phyloP scores from a whole-genome alignment of 2,113 vertebrate genomes.

The Calidris pugnax region DNA sequence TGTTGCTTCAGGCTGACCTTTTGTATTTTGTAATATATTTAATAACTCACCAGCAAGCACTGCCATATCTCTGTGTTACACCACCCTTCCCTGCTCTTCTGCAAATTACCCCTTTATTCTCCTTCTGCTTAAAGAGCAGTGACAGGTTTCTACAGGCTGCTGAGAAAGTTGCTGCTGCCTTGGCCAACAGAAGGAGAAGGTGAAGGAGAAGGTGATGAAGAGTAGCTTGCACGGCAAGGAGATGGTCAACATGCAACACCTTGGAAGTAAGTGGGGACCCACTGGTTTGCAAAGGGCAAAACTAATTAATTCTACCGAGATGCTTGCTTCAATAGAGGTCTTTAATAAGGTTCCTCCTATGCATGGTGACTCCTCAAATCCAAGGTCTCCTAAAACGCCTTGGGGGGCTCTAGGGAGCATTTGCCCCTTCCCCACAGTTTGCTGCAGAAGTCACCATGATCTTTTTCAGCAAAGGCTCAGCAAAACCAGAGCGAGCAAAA shows the following conservation, averaged over 20 bases:
- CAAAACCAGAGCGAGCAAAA: not conserved
- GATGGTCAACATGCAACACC: not conserved
- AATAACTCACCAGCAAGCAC: not conserved
- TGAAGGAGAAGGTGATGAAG: not conserved
- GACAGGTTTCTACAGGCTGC: not conserved
- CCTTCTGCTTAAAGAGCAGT: not conserved
- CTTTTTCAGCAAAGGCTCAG: not conserved
- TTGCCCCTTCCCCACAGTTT: not conserved
- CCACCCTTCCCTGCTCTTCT: not conserved
- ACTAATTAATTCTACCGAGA: not conserved
- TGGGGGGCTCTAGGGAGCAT: not conserved
- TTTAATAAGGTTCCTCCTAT: not conserved
- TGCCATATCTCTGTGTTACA: not conserved
- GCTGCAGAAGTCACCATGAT: not conserved
- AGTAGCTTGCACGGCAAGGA: not conserved
- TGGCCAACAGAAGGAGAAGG: not conserved
- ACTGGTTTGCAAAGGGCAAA: not conserved
- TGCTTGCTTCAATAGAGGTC: not conserved
- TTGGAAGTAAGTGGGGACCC: no score
- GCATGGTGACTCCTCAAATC: not conserved
- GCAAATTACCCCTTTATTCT: not conserved
- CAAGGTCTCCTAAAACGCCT: accelerated
- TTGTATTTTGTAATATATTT: not conserved
- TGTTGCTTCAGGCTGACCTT: not conserved
- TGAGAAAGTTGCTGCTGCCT: not conserved